Evolutionary conservation across 2,113 vertebrate species (phyloP), one percentile per base, ranked within the genome.

Genomic region (Chunga burmeisteri): DNA sequence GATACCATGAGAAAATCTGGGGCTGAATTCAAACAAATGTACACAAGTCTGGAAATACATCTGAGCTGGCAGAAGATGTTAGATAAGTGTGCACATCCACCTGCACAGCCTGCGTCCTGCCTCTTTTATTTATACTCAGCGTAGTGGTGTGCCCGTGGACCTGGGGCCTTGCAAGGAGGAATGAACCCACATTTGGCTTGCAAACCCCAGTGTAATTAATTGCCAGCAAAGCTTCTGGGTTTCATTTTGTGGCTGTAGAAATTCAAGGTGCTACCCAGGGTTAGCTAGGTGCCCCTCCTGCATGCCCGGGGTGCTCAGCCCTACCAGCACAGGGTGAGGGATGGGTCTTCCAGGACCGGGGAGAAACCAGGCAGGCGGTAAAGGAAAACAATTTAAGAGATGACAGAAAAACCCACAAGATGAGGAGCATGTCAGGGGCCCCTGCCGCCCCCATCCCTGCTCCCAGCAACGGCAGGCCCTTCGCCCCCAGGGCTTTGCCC

Each of bases 231-330:
- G 56, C 22, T 81, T 79, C 73, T 53, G 53, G 30, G 30, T 52
- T 87, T 92, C 11, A 20, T 10, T 71, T 58, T 55, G 34, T 40
- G 56, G n/a, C 56, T 59, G 50, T 71, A 36, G 16, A 42, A 53
- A 34, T 36, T 78, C 55, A 74, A 61, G 42, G 29, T 53, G 49
- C 26, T 77, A 12, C 12, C 16, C 7, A 7, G 30, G 47, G 44
- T 81, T 52, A 67, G 55, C 12, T 23, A 79, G n/a, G 29, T 36
- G 18, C 16, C 23, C 71, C 42, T 58, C 34, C n/a, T n/a, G 20
- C 47, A 30, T 0, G 2, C 16, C 42, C 1, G 2, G 8, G 10
- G 6, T 4, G 2, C 36, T 84, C 42, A 78, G 21, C 34, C 10
- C 44, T 30, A 44, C 19, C 14, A 66, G 21, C 27, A 88, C 0